A percentile compares a stretch with the other conserved stretches of the same genome.
Conservation (phyloP, 2,888 invertebrate genomes). For the Leuctra nigra region DNA sequence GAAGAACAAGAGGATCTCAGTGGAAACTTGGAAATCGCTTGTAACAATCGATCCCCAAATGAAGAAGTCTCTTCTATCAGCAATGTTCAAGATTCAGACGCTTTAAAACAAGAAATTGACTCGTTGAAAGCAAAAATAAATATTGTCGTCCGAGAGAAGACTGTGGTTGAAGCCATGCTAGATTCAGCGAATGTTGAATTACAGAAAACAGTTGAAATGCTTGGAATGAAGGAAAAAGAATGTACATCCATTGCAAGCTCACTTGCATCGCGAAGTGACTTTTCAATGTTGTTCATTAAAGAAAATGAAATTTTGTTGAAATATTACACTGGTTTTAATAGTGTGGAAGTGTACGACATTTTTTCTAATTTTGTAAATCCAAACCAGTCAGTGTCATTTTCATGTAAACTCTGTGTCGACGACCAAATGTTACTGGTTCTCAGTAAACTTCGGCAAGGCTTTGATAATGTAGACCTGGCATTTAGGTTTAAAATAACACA, state of each 20-base stretch:
- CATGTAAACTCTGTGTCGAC: not conserved
- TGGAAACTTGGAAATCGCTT: no score
- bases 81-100: no score
- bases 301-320: not conserved
- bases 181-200: no score
- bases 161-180: not conserved
- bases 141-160: not conserved
- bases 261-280: no score
- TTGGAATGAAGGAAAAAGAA: not conserved
- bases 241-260: no score
- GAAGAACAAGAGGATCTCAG: no score
- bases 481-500: conserved; percentile 1
- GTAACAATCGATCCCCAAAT: no score
- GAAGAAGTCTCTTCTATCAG: no score
- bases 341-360: not conserved
- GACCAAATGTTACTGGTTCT: conserved; percentile 11
- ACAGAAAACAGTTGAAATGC: not conserved
- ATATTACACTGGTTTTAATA: conserved; percentile 5
- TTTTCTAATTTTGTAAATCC: not conserved
- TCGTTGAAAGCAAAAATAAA: no score
- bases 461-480: conserved; percentile 4
- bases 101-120: no score
- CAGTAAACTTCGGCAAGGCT: conserved; percentile 10
- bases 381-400: not conserved
- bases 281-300: no score